These are phyloP conservation scores for Papilio elwesi DNA, from an alignment of 2,888 invertebrate species.

Conservation along the genomic window DNA sequence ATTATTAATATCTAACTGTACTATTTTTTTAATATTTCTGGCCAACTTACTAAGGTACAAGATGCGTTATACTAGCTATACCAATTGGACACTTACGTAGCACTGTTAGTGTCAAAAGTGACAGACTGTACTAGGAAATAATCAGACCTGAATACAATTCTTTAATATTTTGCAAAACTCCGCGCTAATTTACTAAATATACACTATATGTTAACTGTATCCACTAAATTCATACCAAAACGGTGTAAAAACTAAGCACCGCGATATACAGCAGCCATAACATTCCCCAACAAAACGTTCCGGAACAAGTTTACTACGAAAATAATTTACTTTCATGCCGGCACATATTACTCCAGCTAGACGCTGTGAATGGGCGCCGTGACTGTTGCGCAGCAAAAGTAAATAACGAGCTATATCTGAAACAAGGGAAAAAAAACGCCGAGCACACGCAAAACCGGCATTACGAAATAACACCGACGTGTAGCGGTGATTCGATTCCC, in stretches of 20 bases:
- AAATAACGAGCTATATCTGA: conserved; percentile 35
- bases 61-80: too few relatives aligned
- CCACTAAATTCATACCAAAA: background rate
- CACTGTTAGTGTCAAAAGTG: too few relatives aligned
- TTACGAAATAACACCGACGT: conserved; percentile 78
- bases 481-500: conserved; percentile 80
- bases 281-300: conserved; percentile 14
- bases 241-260: conserved; percentile 6
- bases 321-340: conserved; percentile 35
- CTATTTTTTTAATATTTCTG: too few relatives aligned
- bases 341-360: conserved; percentile 22
- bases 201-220: background rate
- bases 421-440: conserved; percentile 61
- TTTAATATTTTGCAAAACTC: background rate
- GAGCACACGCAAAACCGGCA: conserved; percentile 76
- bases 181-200: background rate
- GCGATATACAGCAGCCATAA: conserved; percentile 3
- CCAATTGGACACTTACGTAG: too few relatives aligned
- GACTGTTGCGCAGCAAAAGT: conserved; percentile 17
- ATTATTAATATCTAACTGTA: too few relatives aligned
- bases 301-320: conserved; percentile 14
- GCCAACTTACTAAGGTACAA: too few relatives aligned
- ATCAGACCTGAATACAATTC: too few relatives aligned
- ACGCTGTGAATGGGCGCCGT: conserved; percentile 31
- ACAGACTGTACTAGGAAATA: too few relatives aligned